Percentiles rank a stretch among this genome's conserved stretches.
Evolutionary conservation across 2,113 vertebrate genomes (phyloP).

Genomic region (Bubalus kerabau): DNA sequence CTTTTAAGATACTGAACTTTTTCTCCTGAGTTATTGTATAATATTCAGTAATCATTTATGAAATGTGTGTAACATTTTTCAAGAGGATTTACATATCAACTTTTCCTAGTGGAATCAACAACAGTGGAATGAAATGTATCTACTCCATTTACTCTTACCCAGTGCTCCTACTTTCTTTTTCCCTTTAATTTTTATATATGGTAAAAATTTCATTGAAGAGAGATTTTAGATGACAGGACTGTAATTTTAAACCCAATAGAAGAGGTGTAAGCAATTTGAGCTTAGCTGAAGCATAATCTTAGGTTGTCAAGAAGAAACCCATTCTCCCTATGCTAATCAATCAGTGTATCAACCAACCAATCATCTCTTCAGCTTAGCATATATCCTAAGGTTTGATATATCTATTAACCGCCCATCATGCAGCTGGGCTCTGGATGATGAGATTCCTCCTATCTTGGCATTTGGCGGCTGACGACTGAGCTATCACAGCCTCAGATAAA

Average conservation of each 20-base stretch:
- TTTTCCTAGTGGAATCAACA: constrained; percentile 80
- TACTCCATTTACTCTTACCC: constrained; percentile 85
- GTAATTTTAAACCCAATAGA: constrained; percentile 97
- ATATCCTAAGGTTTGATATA: constrained; percentile 96
- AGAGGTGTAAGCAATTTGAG: constrained; percentile 97
- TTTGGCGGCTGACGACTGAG: constrained; percentile 95
- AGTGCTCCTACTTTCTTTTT: constrained; percentile 81
- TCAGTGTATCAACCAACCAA: constrained; percentile 93
- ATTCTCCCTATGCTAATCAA: constrained; percentile 99
- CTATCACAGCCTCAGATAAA: constrained; percentile 97
- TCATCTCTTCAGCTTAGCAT: constrained; percentile 95
- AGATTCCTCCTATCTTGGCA: constrained; percentile 94
- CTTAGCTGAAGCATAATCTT: constrained; percentile 94
- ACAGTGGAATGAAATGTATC: constrained; percentile 81
- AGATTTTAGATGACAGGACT: constrained; percentile 98
- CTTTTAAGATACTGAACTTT: constrained; percentile 64
- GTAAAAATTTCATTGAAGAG: constrained; percentile 97
- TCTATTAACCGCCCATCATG: constrained; percentile 97
- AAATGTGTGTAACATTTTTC: constrained; percentile 73
- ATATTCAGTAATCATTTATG: constrained; percentile 67
- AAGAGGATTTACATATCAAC: constrained; percentile 83
- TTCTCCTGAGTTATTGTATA: constrained; percentile 52
- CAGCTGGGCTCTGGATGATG: constrained; percentile 88
- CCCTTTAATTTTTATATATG: constrained; percentile 98
- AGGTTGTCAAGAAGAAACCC: constrained; percentile 97